Evolutionary conservation across 2,888 invertebrate genomes (phyloP).

Genomic region (Rhamnusium bicolor): DNA sequence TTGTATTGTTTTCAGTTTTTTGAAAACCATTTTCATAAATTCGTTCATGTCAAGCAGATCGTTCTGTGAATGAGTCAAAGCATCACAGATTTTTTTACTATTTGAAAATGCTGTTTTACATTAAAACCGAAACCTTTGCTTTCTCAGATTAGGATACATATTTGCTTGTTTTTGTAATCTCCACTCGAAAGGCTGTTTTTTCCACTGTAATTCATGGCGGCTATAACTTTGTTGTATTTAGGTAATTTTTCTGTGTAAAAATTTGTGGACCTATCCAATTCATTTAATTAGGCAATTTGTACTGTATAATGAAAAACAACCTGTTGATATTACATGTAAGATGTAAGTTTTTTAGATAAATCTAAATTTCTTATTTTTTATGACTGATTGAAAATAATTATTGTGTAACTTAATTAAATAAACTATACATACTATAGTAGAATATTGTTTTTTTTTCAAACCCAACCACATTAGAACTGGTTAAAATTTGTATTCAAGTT

Average conservation of each 20-base stretch:
- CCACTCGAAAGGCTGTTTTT: conserved; percentile 17
- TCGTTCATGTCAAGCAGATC: conserved; percentile 1
- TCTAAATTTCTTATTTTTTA: conserved; percentile 36
- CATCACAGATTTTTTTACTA: conserved; percentile 20
- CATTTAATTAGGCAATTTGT: conserved; percentile 9
- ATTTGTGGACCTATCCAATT: not conserved
- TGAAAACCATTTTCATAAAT: conserved; percentile 34
- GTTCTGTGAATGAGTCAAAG: conserved; percentile 1
- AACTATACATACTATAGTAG: conserved; percentile 18
- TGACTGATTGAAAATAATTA: conserved; percentile 34
- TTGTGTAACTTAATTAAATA: conserved; percentile 19
- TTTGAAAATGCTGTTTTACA: conserved; percentile 46
- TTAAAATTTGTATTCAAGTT: no score
- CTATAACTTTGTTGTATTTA: conserved; percentile 9
- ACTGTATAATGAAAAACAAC: conserved; percentile 9
- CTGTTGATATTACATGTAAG: conserved; percentile 26
- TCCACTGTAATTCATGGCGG: not conserved
- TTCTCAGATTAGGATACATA: conserved; percentile 5
- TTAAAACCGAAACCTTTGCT: conserved; percentile 41
- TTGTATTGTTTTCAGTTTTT: conserved; percentile 40
- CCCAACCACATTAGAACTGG: no score
- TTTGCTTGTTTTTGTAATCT: conserved; percentile 17
- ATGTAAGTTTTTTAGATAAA: conserved; percentile 27
- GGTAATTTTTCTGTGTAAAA: conserved; percentile 6
- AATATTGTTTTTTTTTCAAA: not conserved